Evolutionary conservation across 2,888 invertebrate genomes (phyloP), one percentile per base, ranked within the genome.

Genomic region (Calameuta idolon): DNA sequence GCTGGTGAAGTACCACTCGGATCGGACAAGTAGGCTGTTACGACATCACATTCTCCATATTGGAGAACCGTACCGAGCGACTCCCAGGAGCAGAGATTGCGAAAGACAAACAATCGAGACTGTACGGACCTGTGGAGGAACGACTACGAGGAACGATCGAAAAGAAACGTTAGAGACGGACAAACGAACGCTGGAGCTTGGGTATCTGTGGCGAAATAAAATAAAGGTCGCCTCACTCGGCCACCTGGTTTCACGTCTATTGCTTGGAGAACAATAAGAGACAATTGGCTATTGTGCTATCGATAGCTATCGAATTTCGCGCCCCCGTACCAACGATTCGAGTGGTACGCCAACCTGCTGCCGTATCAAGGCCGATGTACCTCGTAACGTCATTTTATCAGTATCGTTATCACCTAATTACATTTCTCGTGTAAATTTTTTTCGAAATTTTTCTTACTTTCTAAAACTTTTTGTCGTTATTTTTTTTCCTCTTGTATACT

Each of bases 71-170:
- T 80, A 85, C 84, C 84, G 86, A 86, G 86, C 86, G 85, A 85
- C 86, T 88, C 87, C 84, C 87, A 84, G 84, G 84, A 87, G 87
- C 82, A 79, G 81, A 77, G 80, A 81, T 89, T 88, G 89, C 87
- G 87, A 90, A 90, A 90, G 85, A 82, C 87, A 87, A 89, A 89
- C 89, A 88, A 89, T 89, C 86, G 87, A 77, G 82, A 23, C 71
- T 12, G 31, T 34, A 34, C 33, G 33, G 71, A 31, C 33, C 71
- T 12, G 15, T 23, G 33, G 31, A 71, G 71, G 15, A 69, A 37
- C 78, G 81, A 15, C 69, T 30, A 4, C 69, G 69, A 31, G 30
- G 69, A 69, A 23, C 71, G 71, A 34, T 23, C 71, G 71, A 71
- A 34, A 71, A 71, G 31, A 71, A 34, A 23, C 23, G 71, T 71